Evolutionary conservation across 1,140 invertebrate genomes (phyloP).

Genomic region (Bombus balteatus): DNA sequence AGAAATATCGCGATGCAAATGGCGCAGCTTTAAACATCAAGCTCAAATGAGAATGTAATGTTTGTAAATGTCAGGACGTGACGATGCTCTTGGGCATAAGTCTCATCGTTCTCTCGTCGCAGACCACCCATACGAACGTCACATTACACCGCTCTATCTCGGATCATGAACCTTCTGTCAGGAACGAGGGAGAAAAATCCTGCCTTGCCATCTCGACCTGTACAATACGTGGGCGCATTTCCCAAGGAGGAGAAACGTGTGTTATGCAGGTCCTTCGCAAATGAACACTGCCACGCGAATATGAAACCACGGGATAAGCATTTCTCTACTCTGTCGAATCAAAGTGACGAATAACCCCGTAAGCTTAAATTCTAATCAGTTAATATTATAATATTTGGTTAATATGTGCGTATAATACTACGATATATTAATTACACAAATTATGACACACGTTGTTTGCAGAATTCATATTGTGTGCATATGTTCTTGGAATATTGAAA

Average conservation of each 20-base stretch:
- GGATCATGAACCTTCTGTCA: constrained; percentile 47
- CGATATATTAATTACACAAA: no score
- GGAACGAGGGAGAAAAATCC: constrained; percentile 45
- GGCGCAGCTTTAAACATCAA: constrained; percentile 14
- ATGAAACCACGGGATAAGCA: background rate
- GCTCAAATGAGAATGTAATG: constrained; percentile 31
- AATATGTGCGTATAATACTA: no score
- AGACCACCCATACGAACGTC: constrained; percentile 28
- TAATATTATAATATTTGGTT: no score
- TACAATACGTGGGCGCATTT: constrained; percentile 47
- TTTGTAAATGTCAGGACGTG: constrained; percentile 30
- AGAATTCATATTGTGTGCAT: no score
- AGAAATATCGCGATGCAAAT: constrained; percentile 12
- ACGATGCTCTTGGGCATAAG: constrained; percentile 37
- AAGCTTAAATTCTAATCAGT: background rate
- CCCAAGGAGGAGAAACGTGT: constrained; percentile 16
- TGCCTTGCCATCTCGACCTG: constrained; percentile 22
- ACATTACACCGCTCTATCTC: constrained; percentile 46
- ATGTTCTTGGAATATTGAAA: no score
- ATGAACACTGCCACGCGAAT: background rate
- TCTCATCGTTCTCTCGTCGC: constrained; percentile 33
- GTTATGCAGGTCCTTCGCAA: constrained; percentile 3
- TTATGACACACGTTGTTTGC: no score
- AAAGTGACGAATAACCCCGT: background rate
- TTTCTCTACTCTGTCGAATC: background rate